A percentile compares a stretch with the other conserved stretches of the same genome.
Conservation (phyloP, 2,113 vertebrate genomes). For the Stigmatopora nigra region DNA sequence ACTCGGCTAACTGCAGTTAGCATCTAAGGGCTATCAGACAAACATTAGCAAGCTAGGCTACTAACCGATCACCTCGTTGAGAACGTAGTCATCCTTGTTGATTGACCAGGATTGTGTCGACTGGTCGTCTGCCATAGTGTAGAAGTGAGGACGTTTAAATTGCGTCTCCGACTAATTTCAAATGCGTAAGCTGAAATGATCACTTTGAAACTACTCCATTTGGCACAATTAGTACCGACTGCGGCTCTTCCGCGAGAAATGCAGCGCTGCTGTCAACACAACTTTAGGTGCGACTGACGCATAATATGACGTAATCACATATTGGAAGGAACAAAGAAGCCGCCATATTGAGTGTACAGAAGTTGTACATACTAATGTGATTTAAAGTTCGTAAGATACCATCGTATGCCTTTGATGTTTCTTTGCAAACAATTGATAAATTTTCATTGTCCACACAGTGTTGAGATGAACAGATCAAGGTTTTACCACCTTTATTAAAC, state of each 20-base stretch:
- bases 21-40: conserved; percentile 38
- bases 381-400: neutral
- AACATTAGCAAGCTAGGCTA: conserved; percentile 57
- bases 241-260: conserved; percentile 53
- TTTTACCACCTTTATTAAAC: neutral
- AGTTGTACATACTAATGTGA: neutral
- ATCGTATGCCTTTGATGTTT: neutral
- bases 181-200: conserved; percentile 21
- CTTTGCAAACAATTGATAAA: neutral
- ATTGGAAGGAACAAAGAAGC: neutral
- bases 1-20: conserved; percentile 27
- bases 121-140: conserved; percentile 84
- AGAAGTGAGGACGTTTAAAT: conserved; percentile 21
- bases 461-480: neutral
- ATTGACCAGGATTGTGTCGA: conserved; percentile 85
- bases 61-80: conserved; percentile 95
- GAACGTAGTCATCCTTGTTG: conserved; percentile 89
- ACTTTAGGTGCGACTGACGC: conserved; percentile 56
- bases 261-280: conserved; percentile 62
- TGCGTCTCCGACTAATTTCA: conserved; percentile 11
- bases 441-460: neutral
- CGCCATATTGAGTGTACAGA: conserved; percentile 59
- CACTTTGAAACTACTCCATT: conserved; percentile 52
- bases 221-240: conserved; percentile 33
- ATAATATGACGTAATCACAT: conserved; percentile 15